A percentile compares a stretch with the other conserved stretches of the same genome.
These are phyloP conservation scores for Lagodon rhomboides DNA, from an alignment of 2,797 vertebrate species.

Conservation along the genomic window DNA sequence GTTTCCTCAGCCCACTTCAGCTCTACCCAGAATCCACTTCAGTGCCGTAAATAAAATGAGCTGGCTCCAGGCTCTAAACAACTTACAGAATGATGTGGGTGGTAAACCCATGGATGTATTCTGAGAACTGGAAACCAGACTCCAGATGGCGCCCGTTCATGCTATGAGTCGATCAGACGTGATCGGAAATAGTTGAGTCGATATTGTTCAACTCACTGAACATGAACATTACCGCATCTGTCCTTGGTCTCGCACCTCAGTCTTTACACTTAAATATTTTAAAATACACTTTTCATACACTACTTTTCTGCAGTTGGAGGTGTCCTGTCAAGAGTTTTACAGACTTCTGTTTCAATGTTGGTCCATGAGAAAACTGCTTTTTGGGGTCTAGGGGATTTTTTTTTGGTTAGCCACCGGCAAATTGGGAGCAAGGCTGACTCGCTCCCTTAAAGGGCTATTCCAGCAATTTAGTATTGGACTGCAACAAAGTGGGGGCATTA, in stretches of 20 bases:
- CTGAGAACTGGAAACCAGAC: background rate
- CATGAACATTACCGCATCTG: too few relatives aligned
- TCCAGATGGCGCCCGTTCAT: background rate
- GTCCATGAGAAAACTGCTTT: constrained; percentile 27
- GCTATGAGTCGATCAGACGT: background rate
- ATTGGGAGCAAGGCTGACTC: background rate
- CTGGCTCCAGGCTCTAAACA: background rate
- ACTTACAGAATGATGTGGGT: background rate
- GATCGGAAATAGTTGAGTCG: background rate
- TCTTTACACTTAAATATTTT: background rate
- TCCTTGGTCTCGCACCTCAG: too few relatives aligned
- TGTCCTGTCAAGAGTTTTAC: constrained; percentile 15
- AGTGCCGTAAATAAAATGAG: constrained; percentile 11
- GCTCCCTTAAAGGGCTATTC: background rate
- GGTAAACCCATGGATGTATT: background rate
- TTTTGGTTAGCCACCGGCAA: background rate
- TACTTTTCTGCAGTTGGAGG: background rate
- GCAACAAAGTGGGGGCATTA: background rate
- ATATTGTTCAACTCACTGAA: too few relatives aligned
- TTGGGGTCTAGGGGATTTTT: background rate
- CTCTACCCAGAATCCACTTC: constrained; percentile 7
- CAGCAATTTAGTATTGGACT: background rate
- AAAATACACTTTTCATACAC: too few relatives aligned
- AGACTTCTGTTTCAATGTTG: background rate
- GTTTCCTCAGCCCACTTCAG: constrained; percentile 12